Evolutionary conservation across 2,113 vertebrate genomes (phyloP).

Genomic region (Perca fluviatilis): DNA sequence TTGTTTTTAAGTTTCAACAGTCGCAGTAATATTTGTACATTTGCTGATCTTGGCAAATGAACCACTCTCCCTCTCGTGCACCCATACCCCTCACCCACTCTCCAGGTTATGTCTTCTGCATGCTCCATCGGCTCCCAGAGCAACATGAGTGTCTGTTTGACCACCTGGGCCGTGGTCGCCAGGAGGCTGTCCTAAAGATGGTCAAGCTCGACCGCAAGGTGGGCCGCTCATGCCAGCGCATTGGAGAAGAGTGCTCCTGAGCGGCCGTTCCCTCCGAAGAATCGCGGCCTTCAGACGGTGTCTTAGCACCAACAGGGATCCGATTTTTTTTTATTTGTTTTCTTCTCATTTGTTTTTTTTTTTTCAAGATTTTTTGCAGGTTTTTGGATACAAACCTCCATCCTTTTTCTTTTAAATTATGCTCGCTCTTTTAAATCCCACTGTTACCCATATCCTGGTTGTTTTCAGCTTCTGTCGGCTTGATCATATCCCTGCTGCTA

Average conservation of each 20-base stretch:
- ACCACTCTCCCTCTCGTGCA: background rate
- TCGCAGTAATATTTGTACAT: background rate
- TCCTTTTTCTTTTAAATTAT: conserved; percentile 40
- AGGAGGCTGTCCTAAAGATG: conserved; percentile 99
- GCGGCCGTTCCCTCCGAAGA: conserved; percentile 5
- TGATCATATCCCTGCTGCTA: conserved; percentile 73
- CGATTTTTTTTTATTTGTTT: conserved; percentile 31
- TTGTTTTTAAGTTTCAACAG: background rate
- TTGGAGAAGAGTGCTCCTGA: conserved; percentile 98
- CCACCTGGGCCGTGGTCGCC: conserved; percentile 96
- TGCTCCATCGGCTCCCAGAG: conserved; percentile 97
- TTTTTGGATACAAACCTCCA: conserved; percentile 51
- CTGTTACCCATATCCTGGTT: conserved; percentile 11
- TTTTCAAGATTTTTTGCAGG: conserved; percentile 45
- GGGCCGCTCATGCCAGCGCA: conserved; percentile 99
- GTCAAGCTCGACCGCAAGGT: conserved; percentile 99
- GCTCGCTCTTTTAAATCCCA: conserved; percentile 43
- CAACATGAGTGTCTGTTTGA: conserved; percentile 98
- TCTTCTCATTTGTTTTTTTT: conserved; percentile 21
- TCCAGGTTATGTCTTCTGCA: conserved; percentile 96
- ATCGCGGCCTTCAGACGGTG: conserved; percentile 44
- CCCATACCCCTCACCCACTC: background rate
- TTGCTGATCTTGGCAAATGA: background rate
- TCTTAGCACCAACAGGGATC: conserved; percentile 68
- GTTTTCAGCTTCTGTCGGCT: conserved; percentile 53